A percentile compares a stretch with the other conserved stretches of the same genome.
These are phyloP conservation scores for Siphonodentalium dalli DNA, from an alignment of 2,888 invertebrate genomes.

Conservation along the genomic window DNA sequence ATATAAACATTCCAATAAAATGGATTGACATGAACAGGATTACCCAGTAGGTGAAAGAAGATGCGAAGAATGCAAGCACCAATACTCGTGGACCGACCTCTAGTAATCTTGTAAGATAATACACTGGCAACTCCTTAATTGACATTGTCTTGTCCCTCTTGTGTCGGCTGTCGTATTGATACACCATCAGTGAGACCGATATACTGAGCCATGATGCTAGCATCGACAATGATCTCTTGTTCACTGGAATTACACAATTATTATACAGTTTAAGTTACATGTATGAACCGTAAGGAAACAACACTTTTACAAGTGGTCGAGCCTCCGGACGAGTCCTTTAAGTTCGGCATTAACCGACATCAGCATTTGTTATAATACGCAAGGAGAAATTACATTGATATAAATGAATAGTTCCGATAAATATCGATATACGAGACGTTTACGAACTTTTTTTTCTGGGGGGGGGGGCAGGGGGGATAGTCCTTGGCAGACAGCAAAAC, in stretches of 20 bases:
- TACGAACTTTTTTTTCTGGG: no score
- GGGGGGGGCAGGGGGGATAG: no score
- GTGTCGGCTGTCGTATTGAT: slow-evolving; percentile 46
- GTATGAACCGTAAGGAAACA: no score
- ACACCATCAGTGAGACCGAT: slow-evolving; percentile 49
- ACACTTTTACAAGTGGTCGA: no score
- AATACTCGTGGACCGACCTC: slow-evolving; percentile 65
- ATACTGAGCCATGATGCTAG: slow-evolving; percentile 51
- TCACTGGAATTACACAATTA: slow-evolving; percentile 35
- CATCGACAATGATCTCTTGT: slow-evolving; percentile 40
- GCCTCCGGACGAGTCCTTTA: no score
- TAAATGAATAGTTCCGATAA: no score
- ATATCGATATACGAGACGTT: no score
- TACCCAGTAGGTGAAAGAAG: slow-evolving; percentile 56
- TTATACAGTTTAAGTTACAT: no score
- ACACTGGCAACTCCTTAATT: slow-evolving; percentile 51
- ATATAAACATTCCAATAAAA: slow-evolving; percentile 64
- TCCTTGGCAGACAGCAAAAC: no score
- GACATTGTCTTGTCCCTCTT: slow-evolving; percentile 49
- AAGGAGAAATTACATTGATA: no score
- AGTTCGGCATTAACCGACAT: no score
- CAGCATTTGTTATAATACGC: no score
- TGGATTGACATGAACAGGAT: slow-evolving; percentile 60
- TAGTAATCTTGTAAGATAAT: slow-evolving; percentile 65
- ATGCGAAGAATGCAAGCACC: slow-evolving; percentile 65